Base-by-base conservation (phyloP, 2,888 invertebrate species). In the Chymomyza procnemis region DNA sequence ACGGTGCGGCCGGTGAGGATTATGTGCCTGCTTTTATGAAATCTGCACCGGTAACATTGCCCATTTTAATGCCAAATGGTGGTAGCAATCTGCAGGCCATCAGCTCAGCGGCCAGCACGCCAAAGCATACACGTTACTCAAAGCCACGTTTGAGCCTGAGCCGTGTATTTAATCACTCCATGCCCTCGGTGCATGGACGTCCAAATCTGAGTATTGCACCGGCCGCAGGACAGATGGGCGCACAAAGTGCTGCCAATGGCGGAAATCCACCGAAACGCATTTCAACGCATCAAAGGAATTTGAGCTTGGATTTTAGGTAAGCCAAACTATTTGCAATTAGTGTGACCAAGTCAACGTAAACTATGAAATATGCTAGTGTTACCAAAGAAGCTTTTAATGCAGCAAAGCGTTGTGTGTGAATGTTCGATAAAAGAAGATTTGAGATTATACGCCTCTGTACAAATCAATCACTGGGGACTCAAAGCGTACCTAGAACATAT, bases 271-370 rank as follows among this genome's bases (percentile, higher is more conserved):
- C 90, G 3, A 91, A 90, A 68, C 88, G 91, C 61, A 79, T 90
- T 73, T 91, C 92, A 70, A 91, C 92, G 63, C 97, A 97, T 92
- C 97, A 97, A 92, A 94, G 97, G 90, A 97, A 97, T 92, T 94
- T 96, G 88, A 97, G 96, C 90, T 93, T 97, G 91, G 97, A 97
- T 91, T 96, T 97, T 92, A 95, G 96, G 96, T 96, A 73, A 90
- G 26, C 0, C 26, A 26, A 41, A 41, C 12, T 41, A 41, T 41
- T 41, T 41, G 12, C 12, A 57, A 34, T 57, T 48, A 21, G 5
- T 47, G 5, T n/a, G 50, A 48, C 19, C 18, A 18, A 12, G 34
- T 48, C 9, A 19, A 12, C 55, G 48, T 47, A 58, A 52, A 30
- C 47, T n/a, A n/a, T n/a, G n/a, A 65, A 56, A 5, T 12, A 12